Base-by-base conservation (phyloP, 1,140 invertebrate genomes). In the Goniozus legneri region DNA sequence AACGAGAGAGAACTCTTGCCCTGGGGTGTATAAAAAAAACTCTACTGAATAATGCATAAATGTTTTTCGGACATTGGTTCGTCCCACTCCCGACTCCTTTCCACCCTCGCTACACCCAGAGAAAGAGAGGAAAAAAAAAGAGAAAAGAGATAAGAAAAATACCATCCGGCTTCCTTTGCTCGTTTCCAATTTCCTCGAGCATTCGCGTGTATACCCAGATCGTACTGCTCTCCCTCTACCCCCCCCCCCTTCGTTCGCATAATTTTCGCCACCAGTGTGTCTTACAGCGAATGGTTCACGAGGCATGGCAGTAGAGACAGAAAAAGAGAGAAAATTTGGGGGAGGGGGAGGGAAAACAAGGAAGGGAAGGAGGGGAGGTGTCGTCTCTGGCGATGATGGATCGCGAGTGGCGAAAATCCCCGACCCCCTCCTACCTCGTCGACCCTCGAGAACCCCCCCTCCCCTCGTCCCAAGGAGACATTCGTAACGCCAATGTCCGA, bases 11-110 rank as follows among this genome's bases (percentile, higher is more conserved):
- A 24, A 14, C 24, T 19, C 6, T 27, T 21, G 13, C 24, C 35
- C 20, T 8, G 31, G 34, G 30, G 15, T 21, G 31, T 13, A 6
- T 20, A 22, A 7, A 58, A 51, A 35, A 51, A 54, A 47, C 51
- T 67, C 58, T n/a, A n/a, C 64, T 67, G 64, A 69, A 70, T 67
- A 67, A 65, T 69, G 54, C 58, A 68, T 49, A 69, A n/a, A 65
- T 72, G 71, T 71, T 74, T 71, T 71, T 74, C 69, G 69, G 71
- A 71, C 65, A 50, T 71, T 73, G 62, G 54, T 24, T 55, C 44
- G 44, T 60, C 47, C 55, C 52, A 47, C 27, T 18, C 19, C 24
- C 16, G 8, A n/a, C n/a, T n/a, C n/a, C n/a, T n/a, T n/a, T n/a
- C n/a, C n/a, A n/a, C n/a, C n/a, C n/a, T n/a, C n/a, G n/a, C n/a